These are phyloP conservation scores for Orussus abietinus DNA, from an alignment of 1,140 invertebrate species.

Conservation along the genomic window DNA sequence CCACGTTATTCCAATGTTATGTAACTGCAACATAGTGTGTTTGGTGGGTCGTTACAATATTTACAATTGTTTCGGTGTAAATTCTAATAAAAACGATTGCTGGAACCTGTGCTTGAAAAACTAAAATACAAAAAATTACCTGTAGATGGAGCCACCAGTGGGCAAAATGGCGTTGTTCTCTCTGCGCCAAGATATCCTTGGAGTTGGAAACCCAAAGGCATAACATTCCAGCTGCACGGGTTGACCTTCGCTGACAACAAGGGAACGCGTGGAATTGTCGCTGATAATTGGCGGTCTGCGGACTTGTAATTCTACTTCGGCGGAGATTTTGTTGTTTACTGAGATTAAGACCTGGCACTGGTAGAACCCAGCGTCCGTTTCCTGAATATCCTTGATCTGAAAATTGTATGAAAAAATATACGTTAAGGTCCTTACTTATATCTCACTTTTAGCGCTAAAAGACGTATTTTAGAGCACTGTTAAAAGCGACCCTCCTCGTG, in stretches of 20 bases:
- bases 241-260: conserved; percentile 79
- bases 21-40: too few relatives aligned
- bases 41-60: too few relatives aligned
- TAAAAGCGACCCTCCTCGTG: too few relatives aligned
- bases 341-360: conserved; percentile 82
- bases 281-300: conserved; percentile 84
- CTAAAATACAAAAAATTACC: too few relatives aligned
- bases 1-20: too few relatives aligned
- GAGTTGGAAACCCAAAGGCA: conserved; percentile 75
- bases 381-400: conserved; percentile 91
- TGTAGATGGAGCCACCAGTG: conserved; percentile 77
- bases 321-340: conserved; percentile 72
- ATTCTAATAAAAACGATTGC: too few relatives aligned
- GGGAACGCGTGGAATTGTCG: conserved; percentile 84
- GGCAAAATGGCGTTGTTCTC: conserved; percentile 91
- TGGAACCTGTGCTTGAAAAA: conserved; percentile 4
- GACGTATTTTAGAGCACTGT: conserved; percentile 1
- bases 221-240: conserved; percentile 81
- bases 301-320: conserved; percentile 80
- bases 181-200: conserved; percentile 84
- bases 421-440: conserved; percentile 2
- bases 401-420: conserved; percentile 31
- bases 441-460: conserved; percentile 1
- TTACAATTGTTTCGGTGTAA: too few relatives aligned
- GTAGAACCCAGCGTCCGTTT: conserved; percentile 86